Conservation (phyloP, 2,888 invertebrate species). For the Philopedon plagiatum region DNA sequence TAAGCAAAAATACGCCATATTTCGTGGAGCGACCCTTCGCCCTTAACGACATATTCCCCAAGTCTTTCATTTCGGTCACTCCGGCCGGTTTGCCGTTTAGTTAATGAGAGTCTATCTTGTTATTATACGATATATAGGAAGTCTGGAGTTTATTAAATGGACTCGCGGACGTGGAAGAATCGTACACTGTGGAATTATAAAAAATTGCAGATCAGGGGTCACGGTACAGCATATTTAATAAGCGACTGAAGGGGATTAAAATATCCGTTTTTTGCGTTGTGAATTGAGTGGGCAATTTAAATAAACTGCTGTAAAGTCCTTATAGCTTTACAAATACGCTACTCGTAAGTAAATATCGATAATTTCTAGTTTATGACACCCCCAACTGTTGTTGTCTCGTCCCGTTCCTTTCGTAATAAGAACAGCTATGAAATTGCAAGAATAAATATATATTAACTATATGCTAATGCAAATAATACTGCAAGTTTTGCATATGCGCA, state of each 20-base stretch:
- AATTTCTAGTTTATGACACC: too few species aligned
- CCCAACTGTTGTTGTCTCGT: too few species aligned
- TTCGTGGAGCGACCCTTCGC: constrained; percentile 26
- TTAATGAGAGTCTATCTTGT: constrained; percentile 40
- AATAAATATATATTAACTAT: too few species aligned
- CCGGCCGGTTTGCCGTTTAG: constrained; percentile 26
- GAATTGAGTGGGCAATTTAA: background rate
- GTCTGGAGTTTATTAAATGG: constrained; percentile 44
- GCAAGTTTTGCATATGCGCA: too few species aligned
- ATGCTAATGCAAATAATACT: too few species aligned
- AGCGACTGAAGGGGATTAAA: background rate
- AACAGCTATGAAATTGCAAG: too few species aligned
- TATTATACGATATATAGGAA: constrained; percentile 37
- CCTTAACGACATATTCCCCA: constrained; percentile 38
- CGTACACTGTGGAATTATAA: constrained; percentile 26
- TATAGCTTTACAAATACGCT: too few species aligned
- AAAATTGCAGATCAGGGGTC: constrained; percentile 17
- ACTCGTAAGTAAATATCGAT: too few species aligned
- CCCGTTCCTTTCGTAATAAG: too few species aligned
- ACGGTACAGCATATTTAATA: too few species aligned
- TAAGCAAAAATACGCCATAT: constrained; percentile 35
- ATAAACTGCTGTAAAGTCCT: too few species aligned
- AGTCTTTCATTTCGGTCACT: constrained; percentile 32
- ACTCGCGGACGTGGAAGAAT: constrained; percentile 35
- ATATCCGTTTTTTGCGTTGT: background rate